Base-by-base conservation (phyloP, 2,113 vertebrate genomes). In the Gallinago undulata region DNA sequence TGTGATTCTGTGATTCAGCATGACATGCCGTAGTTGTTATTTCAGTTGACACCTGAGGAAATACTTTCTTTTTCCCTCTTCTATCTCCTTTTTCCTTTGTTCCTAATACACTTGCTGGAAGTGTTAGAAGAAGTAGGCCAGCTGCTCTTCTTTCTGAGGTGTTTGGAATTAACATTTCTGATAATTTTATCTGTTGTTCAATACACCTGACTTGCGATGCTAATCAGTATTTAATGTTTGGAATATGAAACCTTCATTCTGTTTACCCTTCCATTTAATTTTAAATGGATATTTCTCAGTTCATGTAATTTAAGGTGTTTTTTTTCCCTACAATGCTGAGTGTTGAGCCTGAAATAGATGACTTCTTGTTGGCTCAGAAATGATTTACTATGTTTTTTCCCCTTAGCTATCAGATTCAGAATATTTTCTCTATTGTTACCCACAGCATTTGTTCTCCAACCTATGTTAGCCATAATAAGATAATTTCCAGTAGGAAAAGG, bases 401-500 rank as follows among this genome's bases (percentile, higher is more conserved):
- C 53, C 14, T 15, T 24, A 45, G 64, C 57, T 77, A 53, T 63
- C 51, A 74, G 68, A 53, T 37, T 76, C 68, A 68, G 81, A 76
- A 21, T 91, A 79, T 84, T 91, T 75, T 41, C 41, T 41, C 37
- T 79, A 31, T 56, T 93, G 69, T 72, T 91, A 62, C 81, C 84
- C 7, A 0, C 74, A 91, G 74, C 51, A 69, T 93, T 96, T 95
- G 33, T 89, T 89, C 87, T 89, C 51, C 62, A 79, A 23, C 73
- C 56, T 31, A 3, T 79, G 73, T 93, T 89, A 84, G 55, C 81
- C 2, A 1, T 87, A 95, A 78, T 87, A 84, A 94, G 87, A 45
- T 56, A 89, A 96, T 91, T 94, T 87, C 91, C 87, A 50, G 25
- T 62, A 89, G 95, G 66, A 77, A 77, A 79, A 94, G 66, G 62